These are phyloP conservation scores for Pterobdella sp. DNA, from an alignment of 2,888 invertebrate genomes.

Conservation along the genomic window DNA sequence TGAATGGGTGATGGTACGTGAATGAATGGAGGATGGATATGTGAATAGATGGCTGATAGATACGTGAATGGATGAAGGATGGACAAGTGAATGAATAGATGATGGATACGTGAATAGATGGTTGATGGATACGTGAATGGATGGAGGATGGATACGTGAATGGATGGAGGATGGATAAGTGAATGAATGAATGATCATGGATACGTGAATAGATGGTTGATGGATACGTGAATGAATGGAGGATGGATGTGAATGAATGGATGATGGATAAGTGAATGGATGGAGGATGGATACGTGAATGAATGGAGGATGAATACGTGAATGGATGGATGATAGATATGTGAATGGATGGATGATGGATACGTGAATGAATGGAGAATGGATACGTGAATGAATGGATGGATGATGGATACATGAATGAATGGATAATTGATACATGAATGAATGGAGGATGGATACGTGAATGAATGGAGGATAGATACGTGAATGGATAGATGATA, in stretches of 20 bases:
- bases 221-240: neutral
- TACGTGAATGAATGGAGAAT: neutral
- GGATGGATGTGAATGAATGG: neutral
- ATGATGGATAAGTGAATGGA: neutral
- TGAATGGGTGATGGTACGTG: neutral
- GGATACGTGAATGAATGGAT: neutral
- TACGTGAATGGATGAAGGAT: neutral
- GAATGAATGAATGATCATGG: neutral
- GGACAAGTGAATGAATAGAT: neutral
- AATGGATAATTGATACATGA: neutral
- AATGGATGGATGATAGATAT: neutral
- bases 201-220: neutral
- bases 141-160: neutral
- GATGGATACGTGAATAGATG: neutral
- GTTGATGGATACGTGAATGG: neutral
- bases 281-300: neutral
- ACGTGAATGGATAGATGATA: neutral
- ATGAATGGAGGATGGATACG: conserved; percentile 3
- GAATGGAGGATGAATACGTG: neutral
- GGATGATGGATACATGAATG: conserved; percentile 1
- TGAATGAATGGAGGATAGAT: conserved; percentile 6
- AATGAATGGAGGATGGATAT: neutral
- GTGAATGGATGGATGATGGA: neutral
- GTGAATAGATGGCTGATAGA: neutral
- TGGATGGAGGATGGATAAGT: neutral